Evolutionary conservation across 92 coral and sea anemone genomes (phyloP).

Genomic region (Siderastrea radians): DNA sequence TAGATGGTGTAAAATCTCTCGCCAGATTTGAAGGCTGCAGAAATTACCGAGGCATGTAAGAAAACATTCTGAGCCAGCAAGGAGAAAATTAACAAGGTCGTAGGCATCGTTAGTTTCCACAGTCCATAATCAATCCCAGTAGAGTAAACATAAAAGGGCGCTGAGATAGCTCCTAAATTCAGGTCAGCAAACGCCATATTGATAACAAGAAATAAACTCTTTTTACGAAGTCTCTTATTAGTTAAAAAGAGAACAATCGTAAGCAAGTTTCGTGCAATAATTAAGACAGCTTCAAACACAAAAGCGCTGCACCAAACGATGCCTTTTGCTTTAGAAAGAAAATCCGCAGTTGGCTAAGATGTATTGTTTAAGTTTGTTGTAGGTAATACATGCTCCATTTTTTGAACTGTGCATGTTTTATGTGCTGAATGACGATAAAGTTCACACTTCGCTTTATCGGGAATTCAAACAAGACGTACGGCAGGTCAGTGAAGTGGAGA

Average conservation of each 20-base stretch:
- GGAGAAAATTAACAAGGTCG: neutral
- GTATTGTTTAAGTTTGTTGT: neutral
- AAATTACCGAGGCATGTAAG: neutral
- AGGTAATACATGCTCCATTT: neutral
- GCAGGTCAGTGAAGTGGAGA: too few relatives aligned
- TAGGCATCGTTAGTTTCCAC: neutral
- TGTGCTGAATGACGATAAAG: too few relatives aligned
- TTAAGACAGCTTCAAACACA: neutral
- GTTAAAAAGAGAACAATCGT: neutral
- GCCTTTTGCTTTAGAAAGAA: neutral
- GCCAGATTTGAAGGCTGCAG: neutral
- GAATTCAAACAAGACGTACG: too few relatives aligned
- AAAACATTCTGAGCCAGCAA: neutral
- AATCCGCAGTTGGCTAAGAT: neutral
- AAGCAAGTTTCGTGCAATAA: neutral
- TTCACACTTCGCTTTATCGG: too few relatives aligned
- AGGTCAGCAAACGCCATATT: neutral
- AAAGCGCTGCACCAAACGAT: neutral
- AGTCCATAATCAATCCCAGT: neutral
- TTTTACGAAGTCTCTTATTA: neutral
- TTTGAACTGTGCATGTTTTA: too few relatives aligned
- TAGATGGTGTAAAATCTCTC: neutral
- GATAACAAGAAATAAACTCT: neutral
- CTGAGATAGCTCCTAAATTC: neutral
- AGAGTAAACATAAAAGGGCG: neutral